Evolutionary conservation across 2,888 invertebrate species (phyloP), one percentile per base, ranked within the genome.

Genomic region (Hanleya hanleyi): DNA sequence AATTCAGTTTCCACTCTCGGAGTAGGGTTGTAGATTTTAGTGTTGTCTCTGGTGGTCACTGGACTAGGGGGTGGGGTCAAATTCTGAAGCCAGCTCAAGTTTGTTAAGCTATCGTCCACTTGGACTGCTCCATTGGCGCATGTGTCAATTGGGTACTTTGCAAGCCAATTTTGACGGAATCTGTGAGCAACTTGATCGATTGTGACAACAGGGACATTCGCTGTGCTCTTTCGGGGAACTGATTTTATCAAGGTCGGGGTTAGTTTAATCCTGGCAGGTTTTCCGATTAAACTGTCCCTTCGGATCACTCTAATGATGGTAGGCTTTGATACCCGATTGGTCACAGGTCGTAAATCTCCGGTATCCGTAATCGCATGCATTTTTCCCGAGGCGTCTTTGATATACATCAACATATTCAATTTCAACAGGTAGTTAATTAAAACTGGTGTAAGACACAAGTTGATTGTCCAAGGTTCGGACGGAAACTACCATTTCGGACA

Each of bases 41-140:
- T 81, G 57, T 65, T 41, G 57, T 15, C 18, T n/a, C n/a, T n/a
- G n/a, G n/a, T n/a, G n/a, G n/a, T n/a, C n/a, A n/a, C n/a, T n/a
- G n/a, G n/a, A n/a, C n/a, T n/a, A 12, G 66, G 74, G 2, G 95
- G 95, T 6, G 94, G 94, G 81, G 95, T 95, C 78, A 96, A 94
- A 86, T 96, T 96, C 80, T 90, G 96, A 72, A 97, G 92, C 97
- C 97, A 97, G 84, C 94, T 95, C 71, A 97, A 92, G 88, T 95
- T 96, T 7, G 96, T 96, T 75, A 97, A 91, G 87, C 96, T 96
- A 68, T 95, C 94, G 77, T 91, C 91, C 50, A 90, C 79, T 70
- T 83, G 82, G 18, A 80, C 78, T 26, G 82, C 82, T 7, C 86
- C 86, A 74, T 81, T 86, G 72, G 82, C 81, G 78, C 79, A 84